phyloP scores from a whole-genome alignment of 2,113 vertebrate genomes.

The Bufo bufo region DNA sequence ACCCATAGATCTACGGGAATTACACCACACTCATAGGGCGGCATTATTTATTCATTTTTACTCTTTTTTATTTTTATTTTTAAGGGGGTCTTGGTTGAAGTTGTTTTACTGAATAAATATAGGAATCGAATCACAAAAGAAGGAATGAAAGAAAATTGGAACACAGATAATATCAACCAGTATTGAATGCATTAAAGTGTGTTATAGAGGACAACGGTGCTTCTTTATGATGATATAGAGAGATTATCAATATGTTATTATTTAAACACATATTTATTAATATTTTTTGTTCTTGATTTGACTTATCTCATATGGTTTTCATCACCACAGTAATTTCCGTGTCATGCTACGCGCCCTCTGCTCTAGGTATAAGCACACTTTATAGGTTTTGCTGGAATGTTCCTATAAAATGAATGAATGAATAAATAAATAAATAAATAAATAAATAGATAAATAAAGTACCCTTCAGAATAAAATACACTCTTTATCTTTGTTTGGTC shows the following conservation, averaged over 20 bases:
- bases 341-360: too few relatives aligned
- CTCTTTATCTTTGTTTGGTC: too few relatives aligned
- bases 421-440: too few relatives aligned
- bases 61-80: too few relatives aligned
- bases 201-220: not conserved
- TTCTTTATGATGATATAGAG: not conserved
- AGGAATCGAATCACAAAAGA: not conserved
- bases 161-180: not conserved
- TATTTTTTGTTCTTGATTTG: not conserved
- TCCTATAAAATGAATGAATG: too few relatives aligned
- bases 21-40: not conserved
- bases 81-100: not conserved
- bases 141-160: not conserved
- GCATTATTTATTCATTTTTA: slow-evolving; percentile 35
- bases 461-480: too few relatives aligned
- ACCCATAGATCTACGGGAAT: slow-evolving; percentile 26
- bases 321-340: not conserved
- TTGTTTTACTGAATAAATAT: not conserved
- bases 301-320: not conserved
- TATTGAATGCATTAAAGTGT: not conserved
- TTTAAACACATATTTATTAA: not conserved
- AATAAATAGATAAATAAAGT: too few relatives aligned
- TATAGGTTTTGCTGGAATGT: too few relatives aligned
- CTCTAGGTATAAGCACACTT: too few relatives aligned
- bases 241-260: not conserved